A percentile compares a stretch with the other conserved stretches of the same genome.
These are phyloP conservation scores for Podocnemis expansa DNA, from an alignment of 2,113 vertebrate genomes.

Conservation along the genomic window DNA sequence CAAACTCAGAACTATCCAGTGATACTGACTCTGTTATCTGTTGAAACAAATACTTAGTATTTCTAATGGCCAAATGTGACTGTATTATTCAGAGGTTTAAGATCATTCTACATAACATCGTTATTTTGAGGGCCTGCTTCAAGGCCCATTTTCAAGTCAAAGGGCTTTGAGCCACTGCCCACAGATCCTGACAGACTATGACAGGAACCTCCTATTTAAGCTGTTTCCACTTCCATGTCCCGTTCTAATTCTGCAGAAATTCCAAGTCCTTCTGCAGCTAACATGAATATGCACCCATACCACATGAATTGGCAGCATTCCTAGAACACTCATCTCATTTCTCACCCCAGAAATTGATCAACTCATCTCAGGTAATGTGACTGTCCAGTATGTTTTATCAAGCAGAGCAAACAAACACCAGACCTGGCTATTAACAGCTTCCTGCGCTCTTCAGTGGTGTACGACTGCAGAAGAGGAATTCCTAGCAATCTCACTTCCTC, in stretches of 20 bases:
- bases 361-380: not conserved
- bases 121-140: not conserved
- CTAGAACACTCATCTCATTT: not conserved
- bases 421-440: constrained; percentile 91
- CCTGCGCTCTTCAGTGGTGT: constrained; percentile 89
- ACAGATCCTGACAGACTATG: not conserved
- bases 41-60: not conserved
- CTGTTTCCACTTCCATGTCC: not conserved
- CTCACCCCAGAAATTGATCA: not conserved
- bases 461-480: constrained; percentile 92
- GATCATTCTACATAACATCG: not conserved
- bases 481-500: constrained; percentile 91
- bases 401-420: constrained; percentile 7
- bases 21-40: not conserved
- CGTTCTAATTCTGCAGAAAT: not conserved
- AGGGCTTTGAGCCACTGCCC: not conserved
- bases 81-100: not conserved
- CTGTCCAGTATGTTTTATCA: not conserved
- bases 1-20: not conserved
- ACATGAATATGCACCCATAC: rapidly evolving
- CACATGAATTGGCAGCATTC: not conserved
- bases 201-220: not conserved
- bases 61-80: not conserved
- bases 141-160: not conserved
- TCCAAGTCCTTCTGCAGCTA: not conserved